Evolutionary conservation across 2,797 vertebrate species (phyloP).

Genomic region (Bucorvus abyssinicus): DNA sequence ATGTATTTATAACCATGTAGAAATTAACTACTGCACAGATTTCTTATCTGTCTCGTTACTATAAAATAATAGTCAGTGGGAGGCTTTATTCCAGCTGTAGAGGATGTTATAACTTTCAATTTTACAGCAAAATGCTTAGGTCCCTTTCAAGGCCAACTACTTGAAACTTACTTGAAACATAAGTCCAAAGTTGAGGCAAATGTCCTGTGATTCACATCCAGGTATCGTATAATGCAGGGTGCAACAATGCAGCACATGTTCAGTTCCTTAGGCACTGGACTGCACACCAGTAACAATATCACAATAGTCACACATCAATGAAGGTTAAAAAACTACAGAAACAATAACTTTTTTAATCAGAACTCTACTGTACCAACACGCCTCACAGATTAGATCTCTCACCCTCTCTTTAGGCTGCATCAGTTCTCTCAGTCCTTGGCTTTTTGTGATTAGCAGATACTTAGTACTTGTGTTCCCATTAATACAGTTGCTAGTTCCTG

Average conservation of each 20-base stretch:
- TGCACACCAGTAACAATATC: not conserved
- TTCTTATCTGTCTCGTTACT: not conserved
- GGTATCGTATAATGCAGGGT: not conserved
- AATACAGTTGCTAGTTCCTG: not conserved
- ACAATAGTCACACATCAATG: not conserved
- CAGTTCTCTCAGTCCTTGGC: not conserved
- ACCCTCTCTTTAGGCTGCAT: not conserved
- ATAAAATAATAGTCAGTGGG: not conserved
- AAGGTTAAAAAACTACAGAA: not conserved
- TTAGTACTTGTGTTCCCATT: not conserved
- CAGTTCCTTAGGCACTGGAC: not conserved
- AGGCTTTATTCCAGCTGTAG: not conserved
- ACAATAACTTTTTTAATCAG: not conserved
- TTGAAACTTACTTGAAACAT: not conserved
- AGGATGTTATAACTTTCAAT: not conserved
- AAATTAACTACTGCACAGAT: not conserved
- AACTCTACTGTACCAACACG: not conserved
- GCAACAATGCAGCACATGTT: not conserved
- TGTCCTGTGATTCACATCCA: not conserved
- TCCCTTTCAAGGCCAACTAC: not conserved
- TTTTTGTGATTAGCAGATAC: not conserved
- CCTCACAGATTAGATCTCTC: not conserved
- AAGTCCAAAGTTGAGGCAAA: not conserved
- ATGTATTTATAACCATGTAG: not conserved
- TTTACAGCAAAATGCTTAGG: not conserved